These are phyloP conservation scores for Tanypteryx hageni DNA, from an alignment of 2,888 invertebrate species.

Conservation along the genomic window DNA sequence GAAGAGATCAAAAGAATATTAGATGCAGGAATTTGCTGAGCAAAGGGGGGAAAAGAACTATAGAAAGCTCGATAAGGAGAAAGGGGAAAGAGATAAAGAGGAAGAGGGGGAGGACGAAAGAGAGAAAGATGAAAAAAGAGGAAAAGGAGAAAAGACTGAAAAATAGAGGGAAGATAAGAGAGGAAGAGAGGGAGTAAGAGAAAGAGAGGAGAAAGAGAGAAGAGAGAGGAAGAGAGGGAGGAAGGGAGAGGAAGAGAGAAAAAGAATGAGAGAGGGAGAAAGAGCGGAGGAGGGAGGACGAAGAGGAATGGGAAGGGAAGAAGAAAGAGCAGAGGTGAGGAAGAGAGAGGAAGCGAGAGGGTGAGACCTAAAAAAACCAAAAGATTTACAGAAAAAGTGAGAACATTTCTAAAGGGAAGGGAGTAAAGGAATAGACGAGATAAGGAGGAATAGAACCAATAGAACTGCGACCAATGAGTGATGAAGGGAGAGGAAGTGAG, in stretches of 20 bases:
- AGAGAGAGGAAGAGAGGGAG: conserved; percentile 12
- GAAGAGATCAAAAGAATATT: no score
- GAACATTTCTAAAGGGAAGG: no score
- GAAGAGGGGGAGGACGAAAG: no score
- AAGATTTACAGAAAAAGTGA: no score
- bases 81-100: no score
- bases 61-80: no score
- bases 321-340: not conserved
- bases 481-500: not conserved
- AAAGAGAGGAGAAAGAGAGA: not conserved
- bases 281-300: not conserved
- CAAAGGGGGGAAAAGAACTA: no score
- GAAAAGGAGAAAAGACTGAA: not conserved
- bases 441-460: not conserved
- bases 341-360: not conserved
- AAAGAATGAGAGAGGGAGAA: not conserved
- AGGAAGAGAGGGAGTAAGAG: not conserved
- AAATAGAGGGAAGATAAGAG: not conserved
- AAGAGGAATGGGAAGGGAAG: not conserved
- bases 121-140: not conserved
- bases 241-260: not conserved
- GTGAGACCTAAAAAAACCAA: no score
- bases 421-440: no score
- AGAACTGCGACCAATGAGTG: no score
- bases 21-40: no score